These are phyloP conservation scores for Nannoperca obscura DNA, from an alignment of 2,797 vertebrate species.

Conservation along the genomic window DNA sequence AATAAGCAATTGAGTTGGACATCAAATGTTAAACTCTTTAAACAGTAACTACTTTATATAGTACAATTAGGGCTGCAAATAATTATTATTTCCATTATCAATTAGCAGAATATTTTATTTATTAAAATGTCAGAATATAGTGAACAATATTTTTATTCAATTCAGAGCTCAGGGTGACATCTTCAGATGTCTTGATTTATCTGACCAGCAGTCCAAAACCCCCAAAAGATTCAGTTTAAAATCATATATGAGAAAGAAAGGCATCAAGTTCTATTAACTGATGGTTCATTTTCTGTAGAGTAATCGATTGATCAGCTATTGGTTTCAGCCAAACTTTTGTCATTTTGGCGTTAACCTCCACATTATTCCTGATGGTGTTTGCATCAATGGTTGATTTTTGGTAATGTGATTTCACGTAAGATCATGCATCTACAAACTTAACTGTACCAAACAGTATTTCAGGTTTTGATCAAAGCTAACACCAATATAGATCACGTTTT, in stretches of 20 bases:
- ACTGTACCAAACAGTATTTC: neutral
- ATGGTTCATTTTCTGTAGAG: neutral
- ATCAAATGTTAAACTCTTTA: neutral
- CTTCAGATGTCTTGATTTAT: neutral
- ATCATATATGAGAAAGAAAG: neutral
- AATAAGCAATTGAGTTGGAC: neutral
- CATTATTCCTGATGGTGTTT: neutral
- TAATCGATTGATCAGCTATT: neutral
- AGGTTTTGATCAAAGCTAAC: neutral
- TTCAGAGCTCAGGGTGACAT: neutral
- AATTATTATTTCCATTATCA: neutral
- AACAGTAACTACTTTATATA: neutral
- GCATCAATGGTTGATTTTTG: neutral
- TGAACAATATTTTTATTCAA: neutral
- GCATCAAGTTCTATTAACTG: neutral
- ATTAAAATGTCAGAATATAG: neutral
- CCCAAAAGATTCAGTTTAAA: neutral
- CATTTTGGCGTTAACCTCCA: neutral
- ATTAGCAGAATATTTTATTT: neutral
- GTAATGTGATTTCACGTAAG: neutral
- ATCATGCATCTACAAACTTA: neutral
- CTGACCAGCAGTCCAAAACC: neutral
- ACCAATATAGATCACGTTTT: neutral
- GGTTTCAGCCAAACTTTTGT: neutral
- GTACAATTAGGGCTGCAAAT: neutral